Base-by-base conservation (phyloP, 2,888 invertebrate species). In the Phaonia tiefii region DNA sequence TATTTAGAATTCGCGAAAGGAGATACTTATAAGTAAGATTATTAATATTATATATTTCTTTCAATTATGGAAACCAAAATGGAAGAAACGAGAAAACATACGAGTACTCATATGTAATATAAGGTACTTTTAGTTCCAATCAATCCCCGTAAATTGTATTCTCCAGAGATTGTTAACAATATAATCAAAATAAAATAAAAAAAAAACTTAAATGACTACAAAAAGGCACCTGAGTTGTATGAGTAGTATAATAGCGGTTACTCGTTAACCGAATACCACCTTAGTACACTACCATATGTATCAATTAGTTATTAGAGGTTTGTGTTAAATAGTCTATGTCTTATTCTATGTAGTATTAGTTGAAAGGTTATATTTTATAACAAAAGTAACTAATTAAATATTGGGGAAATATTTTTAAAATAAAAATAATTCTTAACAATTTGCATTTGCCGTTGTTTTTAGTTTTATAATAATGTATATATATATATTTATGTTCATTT, bases 221-320 rank as follows among this genome's bases (percentile, higher is more conserved):
- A 87, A 87, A 88, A 89, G 88, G 88, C 88, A 89, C 88, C 88
- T 89, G 88, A 89, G 88, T 89, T 89, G 86, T 75, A 75, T 72
- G 54, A 56, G 49, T 49, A 81, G 75, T 72, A 75, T 8, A 75
- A n/a, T n/a, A 72, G 58, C 56, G 15, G 37, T 17, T 37, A 20
- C 42, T 13, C 60, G 37, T 17, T 37, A 17, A n/a, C 20, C 63
- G 63, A 63, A 13, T 39, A 60, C 10, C 8, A 17, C n/a, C 31
- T 31, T 31, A 3, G 31, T 8, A 31, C 39, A 63, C 63, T 42
- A 63, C 22, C 42, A n/a, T 39, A 37, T 10, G 39, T 42, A 42
- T 25, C 46, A 49, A 31, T 67, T 37, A 44, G 10, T 20, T n/a
- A 15, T 31, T 42, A 42, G 8, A 67, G 20, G 25, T 65, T 31